These are phyloP conservation scores for Chironomus tepperi DNA, from an alignment of 1,140 invertebrate genomes.

Conservation along the genomic window DNA sequence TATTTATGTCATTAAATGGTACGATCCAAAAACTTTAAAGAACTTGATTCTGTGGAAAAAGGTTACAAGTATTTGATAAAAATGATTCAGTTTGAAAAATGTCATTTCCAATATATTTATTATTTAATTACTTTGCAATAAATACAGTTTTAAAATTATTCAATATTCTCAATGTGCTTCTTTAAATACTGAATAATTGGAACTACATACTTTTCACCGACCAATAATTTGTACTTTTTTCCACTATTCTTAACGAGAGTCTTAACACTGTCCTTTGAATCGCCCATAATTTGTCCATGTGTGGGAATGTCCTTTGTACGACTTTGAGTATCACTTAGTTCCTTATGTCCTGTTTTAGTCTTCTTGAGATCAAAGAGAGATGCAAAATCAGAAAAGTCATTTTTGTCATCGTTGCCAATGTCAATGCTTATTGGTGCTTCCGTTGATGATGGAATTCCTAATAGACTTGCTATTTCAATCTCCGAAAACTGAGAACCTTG, in stretches of 20 bases:
- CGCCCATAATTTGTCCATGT: not conserved
- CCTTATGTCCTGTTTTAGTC: not conserved
- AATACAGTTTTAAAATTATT: too few species aligned
- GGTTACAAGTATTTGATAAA: too few species aligned
- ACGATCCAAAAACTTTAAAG: too few species aligned
- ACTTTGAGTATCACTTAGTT: not conserved
- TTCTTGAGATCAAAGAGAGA: not conserved
- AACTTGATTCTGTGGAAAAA: too few species aligned
- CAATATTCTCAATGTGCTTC: not conserved
- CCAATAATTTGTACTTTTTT: not conserved
- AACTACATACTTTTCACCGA: not conserved
- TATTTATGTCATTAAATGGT: too few species aligned
- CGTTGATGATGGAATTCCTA: not conserved
- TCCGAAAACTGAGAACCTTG: not conserved
- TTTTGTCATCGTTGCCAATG: not conserved
- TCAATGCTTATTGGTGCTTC: not conserved
- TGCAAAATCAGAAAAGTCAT: not conserved
- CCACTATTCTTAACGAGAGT: not conserved
- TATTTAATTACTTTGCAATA: too few species aligned
- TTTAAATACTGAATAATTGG: not conserved
- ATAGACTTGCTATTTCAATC: not conserved
- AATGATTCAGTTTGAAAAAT: too few species aligned
- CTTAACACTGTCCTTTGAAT: not conserved
- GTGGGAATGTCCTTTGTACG: slow-evolving; percentile 2
- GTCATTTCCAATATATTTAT: too few species aligned